Base-by-base conservation (phyloP, 2,888 invertebrate species). In the Pantelozetes paolii region DNA sequence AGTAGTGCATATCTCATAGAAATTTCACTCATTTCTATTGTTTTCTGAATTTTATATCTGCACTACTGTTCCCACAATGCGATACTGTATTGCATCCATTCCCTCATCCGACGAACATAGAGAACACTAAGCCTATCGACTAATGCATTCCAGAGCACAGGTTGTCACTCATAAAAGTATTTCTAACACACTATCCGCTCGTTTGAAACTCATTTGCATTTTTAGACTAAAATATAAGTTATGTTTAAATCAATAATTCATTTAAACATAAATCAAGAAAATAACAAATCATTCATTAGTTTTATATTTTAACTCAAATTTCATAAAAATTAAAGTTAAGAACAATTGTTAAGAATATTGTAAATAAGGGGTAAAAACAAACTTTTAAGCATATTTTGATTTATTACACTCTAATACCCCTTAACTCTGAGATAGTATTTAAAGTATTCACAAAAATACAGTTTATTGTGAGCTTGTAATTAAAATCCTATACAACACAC, bases 131-230 rank as follows among this genome's bases (percentile, higher is more conserved):
- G 15, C n/a, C 64, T 36, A 28, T 36, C n/a, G n/a, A 64, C 36
- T 64, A 64, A 36, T 64, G 36, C 32, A 64, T 64, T 64, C 64
- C 64, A 36, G 59, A 59, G 40, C 64, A 64, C 64, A 36, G 64
- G 18, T 64, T 36, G 64, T 64, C 40, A 64, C n/a, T 64, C 40
- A 64, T 23, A 20, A 50, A 45, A 45, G 15, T 15, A 11, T 45
- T 45, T 45, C 45, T 15, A 6, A 45, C 45, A 45, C 45, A 45
- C 45, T 45, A 45, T 45, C 15, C 45, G 45, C 45, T 45, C 45
- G 45, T 45, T 45, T 45, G 18, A 45, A 45, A 45, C 18, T 9
- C 45, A 45, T 45, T 45, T 45, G 9, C 36, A 36, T 36, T 36
- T 36, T 36, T 36, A 5, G 9, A 36, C 5, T 9, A 36, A 5